Percentiles rank a stretch among this genome's conserved stretches.
These are phyloP conservation scores for Hylaeus volcanicus DNA, from an alignment of 1,140 invertebrate genomes.

Conservation along the genomic window DNA sequence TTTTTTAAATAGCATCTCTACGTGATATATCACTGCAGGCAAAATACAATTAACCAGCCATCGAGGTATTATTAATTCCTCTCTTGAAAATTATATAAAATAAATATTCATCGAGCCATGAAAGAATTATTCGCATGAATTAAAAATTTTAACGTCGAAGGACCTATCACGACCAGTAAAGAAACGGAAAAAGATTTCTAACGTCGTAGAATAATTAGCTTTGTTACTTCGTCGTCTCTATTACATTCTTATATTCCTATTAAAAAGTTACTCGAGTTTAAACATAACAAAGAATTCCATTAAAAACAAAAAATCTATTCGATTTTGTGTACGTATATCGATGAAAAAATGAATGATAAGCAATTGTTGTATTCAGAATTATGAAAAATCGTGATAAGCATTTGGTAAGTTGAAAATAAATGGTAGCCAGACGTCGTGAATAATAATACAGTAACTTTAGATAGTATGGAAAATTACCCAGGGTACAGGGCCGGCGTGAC, in stretches of 20 bases:
- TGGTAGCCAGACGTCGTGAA: constrained; percentile 10
- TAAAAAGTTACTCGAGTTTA: not conserved
- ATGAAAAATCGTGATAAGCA: not conserved
- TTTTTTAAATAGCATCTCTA: not conserved
- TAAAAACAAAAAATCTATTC: not conserved
- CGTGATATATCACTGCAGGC: not conserved
- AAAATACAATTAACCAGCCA: not conserved
- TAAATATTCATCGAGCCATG: not conserved
- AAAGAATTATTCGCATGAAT: not conserved
- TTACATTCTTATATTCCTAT: not conserved
- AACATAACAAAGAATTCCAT: not conserved
- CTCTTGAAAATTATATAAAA: not conserved
- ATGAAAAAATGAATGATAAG: not conserved
- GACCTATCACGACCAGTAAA: not conserved
- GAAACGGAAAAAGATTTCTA: not conserved
- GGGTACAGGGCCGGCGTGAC: too few relatives aligned
- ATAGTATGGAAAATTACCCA: too few relatives aligned
- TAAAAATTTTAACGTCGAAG: not conserved
- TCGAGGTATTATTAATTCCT: not conserved
- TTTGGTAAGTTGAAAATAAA: constrained; percentile 17
- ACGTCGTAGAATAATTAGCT: not conserved
- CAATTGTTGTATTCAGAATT: not conserved
- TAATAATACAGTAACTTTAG: constrained; percentile 2
- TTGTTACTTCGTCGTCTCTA: not conserved
- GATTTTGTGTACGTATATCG: not conserved